phyloP scores from a whole-genome alignment of 2,113 vertebrate genomes.

The Tursiops truncatus region DNA sequence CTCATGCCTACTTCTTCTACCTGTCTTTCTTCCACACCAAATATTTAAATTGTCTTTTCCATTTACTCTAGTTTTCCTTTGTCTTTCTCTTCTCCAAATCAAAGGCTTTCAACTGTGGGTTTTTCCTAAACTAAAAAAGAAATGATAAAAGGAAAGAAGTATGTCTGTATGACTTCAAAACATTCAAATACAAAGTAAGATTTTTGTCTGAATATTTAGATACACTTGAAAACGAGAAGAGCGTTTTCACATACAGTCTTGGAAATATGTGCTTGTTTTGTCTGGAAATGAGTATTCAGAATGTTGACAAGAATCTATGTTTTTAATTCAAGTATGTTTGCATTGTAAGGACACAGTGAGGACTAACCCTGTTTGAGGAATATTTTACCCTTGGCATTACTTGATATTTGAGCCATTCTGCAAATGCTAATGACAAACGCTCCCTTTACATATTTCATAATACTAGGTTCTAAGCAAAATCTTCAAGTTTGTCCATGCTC shows the following conservation, averaged over 20 bases:
- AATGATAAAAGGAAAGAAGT: not conserved
- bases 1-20: not conserved
- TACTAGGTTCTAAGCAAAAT: not conserved
- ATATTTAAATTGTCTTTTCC: not conserved
- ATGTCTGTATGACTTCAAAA: not conserved
- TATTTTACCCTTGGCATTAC: not conserved
- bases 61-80: not conserved
- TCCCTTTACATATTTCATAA: not conserved
- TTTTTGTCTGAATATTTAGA: not conserved
- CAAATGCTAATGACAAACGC: not conserved
- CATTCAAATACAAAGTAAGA: not conserved
- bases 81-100: not conserved
- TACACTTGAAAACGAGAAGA: not conserved
- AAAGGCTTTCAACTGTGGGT: not conserved
- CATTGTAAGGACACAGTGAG: not conserved
- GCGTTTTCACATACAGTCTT: not conserved
- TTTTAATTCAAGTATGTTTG: not conserved
- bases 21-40: not conserved
- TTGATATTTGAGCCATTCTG: not conserved
- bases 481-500: not conserved
- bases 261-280: not conserved
- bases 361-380: not conserved
- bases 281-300: not conserved
- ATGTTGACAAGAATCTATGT: not conserved
- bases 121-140: not conserved